These are phyloP conservation scores for Monarcha castaneiventris DNA, from an alignment of 2,113 vertebrate species.

Conservation along the genomic window DNA sequence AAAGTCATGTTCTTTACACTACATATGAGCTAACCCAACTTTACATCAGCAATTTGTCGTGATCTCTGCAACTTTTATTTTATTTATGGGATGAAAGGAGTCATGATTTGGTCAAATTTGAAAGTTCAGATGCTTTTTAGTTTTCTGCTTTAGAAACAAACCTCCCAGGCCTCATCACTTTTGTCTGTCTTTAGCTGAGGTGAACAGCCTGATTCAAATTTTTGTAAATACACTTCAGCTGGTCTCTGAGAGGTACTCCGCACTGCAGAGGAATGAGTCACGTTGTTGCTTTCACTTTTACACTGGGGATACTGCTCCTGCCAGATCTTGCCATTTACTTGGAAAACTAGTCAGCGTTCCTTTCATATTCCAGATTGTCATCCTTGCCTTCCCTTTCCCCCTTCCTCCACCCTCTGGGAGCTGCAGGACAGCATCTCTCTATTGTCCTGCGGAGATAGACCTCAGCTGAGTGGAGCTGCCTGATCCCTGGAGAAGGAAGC, in stretches of 20 bases:
- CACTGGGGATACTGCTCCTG: conserved; percentile 49
- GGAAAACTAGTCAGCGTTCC: conserved; percentile 7
- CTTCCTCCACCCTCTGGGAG: neutral
- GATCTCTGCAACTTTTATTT: neutral
- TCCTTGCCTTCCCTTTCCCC: neutral
- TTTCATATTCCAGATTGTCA: neutral
- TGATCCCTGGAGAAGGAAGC: neutral
- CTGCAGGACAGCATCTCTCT: neutral
- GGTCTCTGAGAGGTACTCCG: conserved; percentile 51
- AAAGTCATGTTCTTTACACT: neutral
- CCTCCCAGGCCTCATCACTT: neutral
- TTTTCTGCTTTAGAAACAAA: neutral
- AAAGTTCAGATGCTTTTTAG: neutral
- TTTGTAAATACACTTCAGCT: conserved; percentile 45
- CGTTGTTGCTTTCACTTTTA: conserved; percentile 56
- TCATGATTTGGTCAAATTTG: neutral
- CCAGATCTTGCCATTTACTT: conserved; percentile 62
- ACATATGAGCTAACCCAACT: neutral
- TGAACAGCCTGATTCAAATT: conserved; percentile 44
- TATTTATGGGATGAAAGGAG: neutral
- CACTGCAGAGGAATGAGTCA: conserved; percentile 69
- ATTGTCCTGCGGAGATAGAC: neutral
- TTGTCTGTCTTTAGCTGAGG: conserved; percentile 18
- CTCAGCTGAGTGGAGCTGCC: neutral
- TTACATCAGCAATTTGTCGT: neutral